Conservation (phyloP, 2,113 vertebrate species). For the Petroica traversi region DNA sequence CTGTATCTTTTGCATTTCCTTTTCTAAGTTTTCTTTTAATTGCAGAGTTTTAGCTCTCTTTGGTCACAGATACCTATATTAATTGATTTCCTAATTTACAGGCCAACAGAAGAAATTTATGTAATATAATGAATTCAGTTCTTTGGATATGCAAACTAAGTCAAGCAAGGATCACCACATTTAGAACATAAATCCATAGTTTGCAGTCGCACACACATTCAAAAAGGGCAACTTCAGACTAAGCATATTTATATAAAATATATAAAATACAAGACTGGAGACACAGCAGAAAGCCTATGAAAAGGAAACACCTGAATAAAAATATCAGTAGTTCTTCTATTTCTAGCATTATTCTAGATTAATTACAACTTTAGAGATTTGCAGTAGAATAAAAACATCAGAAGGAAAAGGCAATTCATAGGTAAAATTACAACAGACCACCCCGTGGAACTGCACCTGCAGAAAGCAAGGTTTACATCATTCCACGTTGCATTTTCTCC, state of each 20-base stretch:
- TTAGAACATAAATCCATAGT: neutral
- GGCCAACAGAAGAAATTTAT: neutral
- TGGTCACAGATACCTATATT: neutral
- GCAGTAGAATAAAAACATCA: neutral
- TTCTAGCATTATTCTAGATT: neutral
- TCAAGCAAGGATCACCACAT: neutral
- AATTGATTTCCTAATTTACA: neutral
- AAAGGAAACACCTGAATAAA: neutral
- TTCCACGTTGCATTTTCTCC: neutral
- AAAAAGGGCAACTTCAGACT: neutral
- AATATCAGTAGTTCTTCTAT: neutral
- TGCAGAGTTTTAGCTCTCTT: neutral
- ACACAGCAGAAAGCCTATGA: neutral
- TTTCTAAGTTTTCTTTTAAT: neutral
- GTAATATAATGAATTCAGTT: neutral
- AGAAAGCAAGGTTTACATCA: neutral
- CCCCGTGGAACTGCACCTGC: rapidly evolving
- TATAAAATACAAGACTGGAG: neutral
- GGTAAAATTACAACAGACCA: neutral
- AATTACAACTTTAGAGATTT: neutral
- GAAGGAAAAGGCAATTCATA: neutral
- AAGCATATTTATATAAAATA: neutral
- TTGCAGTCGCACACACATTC: neutral
- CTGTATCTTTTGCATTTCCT: neutral
- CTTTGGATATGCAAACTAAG: neutral